Evolutionary conservation across 2,113 vertebrate species (phyloP).

Genomic region (Vulpes ferrilata): DNA sequence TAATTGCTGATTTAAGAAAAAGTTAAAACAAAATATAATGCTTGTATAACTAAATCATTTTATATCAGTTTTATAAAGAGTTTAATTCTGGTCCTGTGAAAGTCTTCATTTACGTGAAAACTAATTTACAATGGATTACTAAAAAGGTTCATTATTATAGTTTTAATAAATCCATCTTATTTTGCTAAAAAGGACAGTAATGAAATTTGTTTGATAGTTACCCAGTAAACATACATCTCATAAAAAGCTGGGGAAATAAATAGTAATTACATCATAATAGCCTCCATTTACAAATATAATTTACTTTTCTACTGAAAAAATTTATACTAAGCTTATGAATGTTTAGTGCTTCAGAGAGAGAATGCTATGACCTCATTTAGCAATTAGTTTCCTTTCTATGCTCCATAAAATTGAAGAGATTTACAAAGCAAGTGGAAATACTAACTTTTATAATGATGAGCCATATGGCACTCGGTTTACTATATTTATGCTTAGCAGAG

Average conservation of each 20-base stretch:
- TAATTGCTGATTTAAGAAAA: background rate
- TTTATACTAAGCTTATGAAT: slow-evolving; percentile 26
- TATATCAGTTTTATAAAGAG: background rate
- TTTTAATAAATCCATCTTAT: slow-evolving; percentile 55
- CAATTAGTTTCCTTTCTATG: slow-evolving; percentile 74
- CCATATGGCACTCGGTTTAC: slow-evolving; percentile 71
- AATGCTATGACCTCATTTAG: slow-evolving; percentile 65
- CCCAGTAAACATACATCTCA: slow-evolving; percentile 3
- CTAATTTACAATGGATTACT: background rate
- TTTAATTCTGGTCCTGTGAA: slow-evolving; percentile 8
- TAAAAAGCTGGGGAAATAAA: slow-evolving; percentile 48
- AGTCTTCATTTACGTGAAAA: slow-evolving; percentile 27
- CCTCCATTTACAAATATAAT: slow-evolving; percentile 57
- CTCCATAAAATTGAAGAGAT: slow-evolving; percentile 74
- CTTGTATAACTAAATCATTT: background rate
- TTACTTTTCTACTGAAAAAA: slow-evolving; percentile 73
- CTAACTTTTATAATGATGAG: slow-evolving; percentile 71
- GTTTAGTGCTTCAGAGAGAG: slow-evolving; percentile 68
- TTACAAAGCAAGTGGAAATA: slow-evolving; percentile 78
- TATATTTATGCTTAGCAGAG: slow-evolving; percentile 72
- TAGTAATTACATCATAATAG: slow-evolving; percentile 64
- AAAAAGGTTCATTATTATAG: background rate
- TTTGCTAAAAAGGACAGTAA: slow-evolving; percentile 35
- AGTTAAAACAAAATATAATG: slow-evolving; percentile 8
- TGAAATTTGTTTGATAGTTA: slow-evolving; percentile 37